Evolutionary conservation across 2,797 vertebrate genomes (phyloP).

Genomic region (Lateolabrax maculatus): DNA sequence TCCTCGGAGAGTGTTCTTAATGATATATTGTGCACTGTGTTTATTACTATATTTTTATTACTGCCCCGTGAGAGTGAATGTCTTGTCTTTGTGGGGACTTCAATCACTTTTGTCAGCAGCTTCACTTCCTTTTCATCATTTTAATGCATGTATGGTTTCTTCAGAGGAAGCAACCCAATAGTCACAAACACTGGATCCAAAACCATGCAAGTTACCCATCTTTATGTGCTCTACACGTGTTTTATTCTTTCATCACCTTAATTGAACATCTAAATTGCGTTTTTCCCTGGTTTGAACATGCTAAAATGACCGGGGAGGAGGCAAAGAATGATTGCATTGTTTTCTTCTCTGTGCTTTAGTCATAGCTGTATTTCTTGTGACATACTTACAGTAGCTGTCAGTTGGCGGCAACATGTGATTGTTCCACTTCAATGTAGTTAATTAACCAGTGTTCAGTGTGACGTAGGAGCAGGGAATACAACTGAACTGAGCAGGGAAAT

Average conservation of each 20-base stretch:
- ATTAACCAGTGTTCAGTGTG: constrained; percentile 56
- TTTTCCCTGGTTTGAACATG: constrained; percentile 36
- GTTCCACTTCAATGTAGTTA: constrained; percentile 59
- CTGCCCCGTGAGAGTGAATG: background rate
- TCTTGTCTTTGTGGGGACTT: constrained; percentile 34
- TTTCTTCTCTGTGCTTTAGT: constrained; percentile 49
- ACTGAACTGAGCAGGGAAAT: constrained; percentile 61
- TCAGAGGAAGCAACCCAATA: constrained; percentile 40
- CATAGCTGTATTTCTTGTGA: constrained; percentile 56
- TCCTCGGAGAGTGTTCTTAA: constrained; percentile 23
- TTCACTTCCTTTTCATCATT: constrained; percentile 62
- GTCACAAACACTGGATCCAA: constrained; percentile 28
- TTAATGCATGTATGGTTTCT: constrained; percentile 34
- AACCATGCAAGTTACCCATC: constrained; percentile 3
- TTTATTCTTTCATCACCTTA: constrained; percentile 33
- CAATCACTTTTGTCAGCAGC: constrained; percentile 61
- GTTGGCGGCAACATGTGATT: constrained; percentile 73
- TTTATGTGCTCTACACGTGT: background rate
- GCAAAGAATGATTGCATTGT: constrained; percentile 69
- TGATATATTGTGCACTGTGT: constrained; percentile 29
- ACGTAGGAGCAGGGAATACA: constrained; percentile 43
- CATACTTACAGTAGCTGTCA: constrained; percentile 54
- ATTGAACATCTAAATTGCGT: constrained; percentile 34
- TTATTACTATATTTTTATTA: constrained; percentile 19
- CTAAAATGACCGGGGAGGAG: constrained; percentile 45